Base-by-base conservation (phyloP, 2,113 vertebrate species). In the Cyanoramphus novaezelandiae region DNA sequence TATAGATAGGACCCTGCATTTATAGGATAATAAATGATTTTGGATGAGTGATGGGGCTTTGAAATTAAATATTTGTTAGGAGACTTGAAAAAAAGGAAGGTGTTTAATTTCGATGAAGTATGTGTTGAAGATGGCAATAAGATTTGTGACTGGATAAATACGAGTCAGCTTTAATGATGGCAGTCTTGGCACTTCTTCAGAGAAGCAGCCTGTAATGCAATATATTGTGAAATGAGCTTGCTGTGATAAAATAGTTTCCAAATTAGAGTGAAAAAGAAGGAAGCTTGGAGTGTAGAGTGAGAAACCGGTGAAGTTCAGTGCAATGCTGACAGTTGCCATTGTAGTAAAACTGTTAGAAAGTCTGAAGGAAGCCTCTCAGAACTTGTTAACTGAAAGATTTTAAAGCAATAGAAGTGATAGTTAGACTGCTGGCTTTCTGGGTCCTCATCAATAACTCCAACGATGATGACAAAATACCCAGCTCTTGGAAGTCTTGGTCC, bases 61-160 rank as follows among this genome's bases (percentile, higher is more conserved):
- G 29, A 35, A 75, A 86, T 81, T 37, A 64, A 57, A 21, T 78
- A 43, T 46, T 78, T 87, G 44, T 82, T 67, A 1, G 3, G 46
- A 57, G 57, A 62, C 12, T 21, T 44, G 46, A 62, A 84, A 60
- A 72, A 69, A 90, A 17, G 43, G 50, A 53, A 86, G 18, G 17
- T 3, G 59, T 81, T 90, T 63, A 63, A 67, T 84, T 81, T 63
- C 12, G 20, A 39, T 78, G 80, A 65, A 91, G 28, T 75, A 41
- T 88, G 90, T 88, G 72, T 86, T 5, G 10, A 92, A 78, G 76
- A 46, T 35, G 78, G 82, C 71, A 83, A 1, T 82, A 55, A 70
- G 69, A 67, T 96, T 95, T 92, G 83, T 92, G 72, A 92, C 74
- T 84, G 72, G 47, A 19, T 88, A 74, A 82, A 70, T 84, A 67